A percentile compares a stretch with the other conserved stretches of the same genome.
phyloP scores from a whole-genome alignment of 2,888 invertebrate species.

The Amphipoea oculea region DNA sequence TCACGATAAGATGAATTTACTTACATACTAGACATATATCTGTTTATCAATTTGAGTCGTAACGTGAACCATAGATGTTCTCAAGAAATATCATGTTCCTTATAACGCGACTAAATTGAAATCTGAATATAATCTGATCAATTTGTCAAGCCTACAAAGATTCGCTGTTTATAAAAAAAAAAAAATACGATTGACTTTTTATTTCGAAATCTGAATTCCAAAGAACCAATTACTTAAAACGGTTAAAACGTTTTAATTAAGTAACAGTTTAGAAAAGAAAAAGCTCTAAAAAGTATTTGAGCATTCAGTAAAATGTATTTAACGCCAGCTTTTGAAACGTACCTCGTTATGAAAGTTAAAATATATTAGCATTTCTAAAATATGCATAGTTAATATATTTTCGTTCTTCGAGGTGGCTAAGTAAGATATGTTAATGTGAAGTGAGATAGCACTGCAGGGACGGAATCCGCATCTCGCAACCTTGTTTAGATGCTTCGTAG shows the following conservation, averaged over 20 bases:
- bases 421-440: constrained; percentile 59
- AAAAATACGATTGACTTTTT: constrained; percentile 19
- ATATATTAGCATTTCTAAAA: constrained; percentile 50
- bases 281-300: constrained; percentile 24
- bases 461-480: constrained; percentile 27
- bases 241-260: constrained; percentile 29
- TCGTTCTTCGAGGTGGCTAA: constrained; percentile 44
- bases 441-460: constrained; percentile 42
- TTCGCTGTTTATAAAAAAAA: background rate
- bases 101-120: background rate
- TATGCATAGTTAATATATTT: constrained; percentile 50
- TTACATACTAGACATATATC: background rate
- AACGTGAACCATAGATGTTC: background rate
- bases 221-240: constrained; percentile 16
- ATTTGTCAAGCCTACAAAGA: background rate
- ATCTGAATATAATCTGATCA: constrained; percentile 3
- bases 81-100: constrained; percentile 19
- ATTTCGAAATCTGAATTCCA: constrained; percentile 15
- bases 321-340: constrained; percentile 28
- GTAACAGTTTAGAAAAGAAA: constrained; percentile 28
- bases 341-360: constrained; percentile 50
- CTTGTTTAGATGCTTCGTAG: constrained; percentile 18
- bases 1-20: background rate
- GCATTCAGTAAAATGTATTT: constrained; percentile 28
- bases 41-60: background rate